A percentile compares a stretch with the other conserved stretches of the same genome.
Conservation (phyloP, 1,140 invertebrate genomes). For the Tribolium castaneum region DNA sequence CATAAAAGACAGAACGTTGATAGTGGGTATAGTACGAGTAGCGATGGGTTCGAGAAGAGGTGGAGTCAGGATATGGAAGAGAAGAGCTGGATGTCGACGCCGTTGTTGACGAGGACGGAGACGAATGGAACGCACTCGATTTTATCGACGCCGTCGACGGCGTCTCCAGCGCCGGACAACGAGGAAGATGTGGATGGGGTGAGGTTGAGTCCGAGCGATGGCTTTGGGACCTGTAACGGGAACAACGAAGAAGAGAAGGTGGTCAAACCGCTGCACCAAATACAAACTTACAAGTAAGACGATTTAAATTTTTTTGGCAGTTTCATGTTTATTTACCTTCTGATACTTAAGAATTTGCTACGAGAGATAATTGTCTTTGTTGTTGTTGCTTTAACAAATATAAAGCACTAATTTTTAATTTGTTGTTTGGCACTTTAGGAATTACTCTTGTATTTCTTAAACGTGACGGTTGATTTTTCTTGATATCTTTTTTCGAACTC, state of each 20-base stretch:
- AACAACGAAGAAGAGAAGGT: constrained; percentile 73
- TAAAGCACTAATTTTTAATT: no score
- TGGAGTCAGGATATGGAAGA: constrained; percentile 84
- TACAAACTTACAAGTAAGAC: constrained; percentile 84
- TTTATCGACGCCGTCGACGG: constrained; percentile 71
- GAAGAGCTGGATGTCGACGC: constrained; percentile 62
- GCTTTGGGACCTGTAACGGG: constrained; percentile 14
- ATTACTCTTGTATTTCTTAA: no score
- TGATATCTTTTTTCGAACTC: no score
- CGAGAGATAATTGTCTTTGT: no score
- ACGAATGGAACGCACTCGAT: constrained; percentile 67
- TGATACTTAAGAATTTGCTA: no score
- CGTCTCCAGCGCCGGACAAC: constrained; percentile 69
- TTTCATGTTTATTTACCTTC: no score
- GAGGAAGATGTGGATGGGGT: constrained; percentile 65
- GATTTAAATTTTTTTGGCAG: no score
- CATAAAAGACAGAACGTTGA: constrained; percentile 83
- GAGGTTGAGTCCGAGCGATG: constrained; percentile 57
- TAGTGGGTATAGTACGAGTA: constrained; percentile 89
- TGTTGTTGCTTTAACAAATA: no score
- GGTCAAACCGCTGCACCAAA: constrained; percentile 74
- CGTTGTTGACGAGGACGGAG: constrained; percentile 64
- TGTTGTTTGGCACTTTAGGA: no score
- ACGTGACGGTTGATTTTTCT: no score
- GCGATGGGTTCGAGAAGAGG: constrained; percentile 81